Evolutionary conservation across 2,888 invertebrate genomes (phyloP).

Genomic region (Lasioglossum figueresi): DNA sequence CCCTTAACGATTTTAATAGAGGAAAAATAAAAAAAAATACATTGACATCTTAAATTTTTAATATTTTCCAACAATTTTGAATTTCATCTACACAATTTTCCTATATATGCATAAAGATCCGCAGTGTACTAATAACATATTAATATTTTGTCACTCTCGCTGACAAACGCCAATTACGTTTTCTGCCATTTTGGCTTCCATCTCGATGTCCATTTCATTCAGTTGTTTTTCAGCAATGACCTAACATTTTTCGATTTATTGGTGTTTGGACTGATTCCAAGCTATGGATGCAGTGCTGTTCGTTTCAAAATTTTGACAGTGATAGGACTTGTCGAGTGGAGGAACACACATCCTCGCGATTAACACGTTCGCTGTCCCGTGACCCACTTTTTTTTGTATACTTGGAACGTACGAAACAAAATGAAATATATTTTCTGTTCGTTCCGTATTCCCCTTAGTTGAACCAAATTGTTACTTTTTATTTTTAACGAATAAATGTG

Average conservation of each 20-base stretch:
- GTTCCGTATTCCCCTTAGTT: background rate
- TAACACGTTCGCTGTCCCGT: background rate
- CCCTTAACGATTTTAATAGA: too few relatives aligned
- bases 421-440: background rate
- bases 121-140: too few relatives aligned
- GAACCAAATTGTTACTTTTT: background rate
- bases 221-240: background rate
- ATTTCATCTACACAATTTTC: too few relatives aligned
- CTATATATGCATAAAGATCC: too few relatives aligned
- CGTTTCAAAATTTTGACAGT: constrained; percentile 6
- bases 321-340: background rate
- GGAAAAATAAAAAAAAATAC: too few relatives aligned
- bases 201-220: background rate
- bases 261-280: constrained; percentile 4
- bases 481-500: background rate
- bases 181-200: background rate
- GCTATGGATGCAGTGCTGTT: background rate
- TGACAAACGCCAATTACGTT: background rate
- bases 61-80: too few relatives aligned
- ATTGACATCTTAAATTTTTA: too few relatives aligned
- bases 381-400: background rate
- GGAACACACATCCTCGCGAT: background rate
- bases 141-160: background rate
- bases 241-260: constrained; percentile 1
- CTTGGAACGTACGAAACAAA: background rate